phyloP scores from a whole-genome alignment of 2,113 vertebrate species.

The Mormyrus lacerda region DNA sequence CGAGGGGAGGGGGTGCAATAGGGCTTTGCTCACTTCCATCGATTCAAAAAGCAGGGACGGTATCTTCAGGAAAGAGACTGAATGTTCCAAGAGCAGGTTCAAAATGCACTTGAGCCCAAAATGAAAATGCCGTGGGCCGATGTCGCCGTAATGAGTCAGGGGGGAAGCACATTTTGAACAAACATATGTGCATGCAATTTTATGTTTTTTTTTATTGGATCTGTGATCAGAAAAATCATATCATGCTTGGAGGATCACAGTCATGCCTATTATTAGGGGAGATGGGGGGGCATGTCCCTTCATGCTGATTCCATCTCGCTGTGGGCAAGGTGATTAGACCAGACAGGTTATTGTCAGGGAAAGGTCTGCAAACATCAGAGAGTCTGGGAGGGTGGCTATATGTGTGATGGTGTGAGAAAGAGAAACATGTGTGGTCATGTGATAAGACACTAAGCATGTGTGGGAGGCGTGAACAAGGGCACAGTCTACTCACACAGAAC shows the following conservation, averaged over 20 bases:
- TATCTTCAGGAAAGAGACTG: constrained; percentile 19
- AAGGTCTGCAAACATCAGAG: neutral
- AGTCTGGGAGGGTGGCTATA: neutral
- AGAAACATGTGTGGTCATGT: neutral
- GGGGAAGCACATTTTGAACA: neutral
- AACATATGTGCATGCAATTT: neutral
- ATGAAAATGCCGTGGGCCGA: neutral
- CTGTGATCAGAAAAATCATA: too few relatives aligned
- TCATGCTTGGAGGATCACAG: neutral
- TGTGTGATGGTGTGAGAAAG: neutral
- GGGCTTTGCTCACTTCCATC: constrained; percentile 11
- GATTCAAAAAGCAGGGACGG: constrained; percentile 2
- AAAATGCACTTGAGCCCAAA: constrained; percentile 4
- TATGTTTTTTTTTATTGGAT: too few relatives aligned
- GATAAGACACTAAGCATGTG: neutral
- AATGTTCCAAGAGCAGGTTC: constrained; percentile 22
- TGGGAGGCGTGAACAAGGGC: neutral
- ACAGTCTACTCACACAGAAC: constrained; percentile 61
- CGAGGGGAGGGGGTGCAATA: neutral
- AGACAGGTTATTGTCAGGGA: constrained; percentile 12
- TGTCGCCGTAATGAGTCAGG: neutral
- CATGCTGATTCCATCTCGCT: constrained; percentile 1
- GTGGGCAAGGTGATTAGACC: constrained; percentile 10
- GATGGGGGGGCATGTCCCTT: constrained; percentile 14
- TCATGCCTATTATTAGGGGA: neutral